Conservation (phyloP, 2,113 vertebrate genomes). For the Anas platyrhynchos region DNA sequence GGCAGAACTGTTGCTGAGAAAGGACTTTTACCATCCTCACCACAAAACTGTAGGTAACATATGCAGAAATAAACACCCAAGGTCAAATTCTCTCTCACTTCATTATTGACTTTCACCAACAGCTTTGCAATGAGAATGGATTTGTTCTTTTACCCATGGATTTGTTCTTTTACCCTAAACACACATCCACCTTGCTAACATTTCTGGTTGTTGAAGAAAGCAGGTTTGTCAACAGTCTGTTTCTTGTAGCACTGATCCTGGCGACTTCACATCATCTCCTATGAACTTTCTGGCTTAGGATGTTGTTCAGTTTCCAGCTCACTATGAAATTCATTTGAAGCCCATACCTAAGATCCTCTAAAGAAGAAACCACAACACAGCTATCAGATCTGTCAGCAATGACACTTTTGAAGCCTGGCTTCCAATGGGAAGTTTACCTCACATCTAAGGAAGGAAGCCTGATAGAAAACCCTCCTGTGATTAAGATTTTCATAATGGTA, state of each 20-base stretch:
- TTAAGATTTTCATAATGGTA: background rate
- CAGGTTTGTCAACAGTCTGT: background rate
- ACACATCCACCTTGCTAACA: background rate
- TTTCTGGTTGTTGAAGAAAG: background rate
- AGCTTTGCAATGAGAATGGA: background rate
- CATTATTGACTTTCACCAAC: background rate
- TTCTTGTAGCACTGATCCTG: background rate
- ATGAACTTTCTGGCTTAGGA: background rate
- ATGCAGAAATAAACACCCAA: background rate
- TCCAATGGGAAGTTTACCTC: background rate
- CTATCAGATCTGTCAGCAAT: background rate
- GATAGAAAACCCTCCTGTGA: background rate
- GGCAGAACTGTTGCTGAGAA: background rate
- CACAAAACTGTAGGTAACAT: background rate
- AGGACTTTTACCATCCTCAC: background rate
- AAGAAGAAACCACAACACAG: background rate
- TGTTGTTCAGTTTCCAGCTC: background rate
- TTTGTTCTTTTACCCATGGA: background rate
- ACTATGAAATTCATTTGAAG: background rate
- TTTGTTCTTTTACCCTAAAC: background rate
- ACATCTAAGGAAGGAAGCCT: background rate
- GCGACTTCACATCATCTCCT: background rate
- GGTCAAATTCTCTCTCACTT: background rate
- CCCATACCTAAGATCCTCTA: background rate
- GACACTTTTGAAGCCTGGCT: background rate